Evolutionary conservation across 2,113 vertebrate genomes (phyloP), one percentile per base, ranked within the genome.

Genomic region (Phycodurus eques): DNA sequence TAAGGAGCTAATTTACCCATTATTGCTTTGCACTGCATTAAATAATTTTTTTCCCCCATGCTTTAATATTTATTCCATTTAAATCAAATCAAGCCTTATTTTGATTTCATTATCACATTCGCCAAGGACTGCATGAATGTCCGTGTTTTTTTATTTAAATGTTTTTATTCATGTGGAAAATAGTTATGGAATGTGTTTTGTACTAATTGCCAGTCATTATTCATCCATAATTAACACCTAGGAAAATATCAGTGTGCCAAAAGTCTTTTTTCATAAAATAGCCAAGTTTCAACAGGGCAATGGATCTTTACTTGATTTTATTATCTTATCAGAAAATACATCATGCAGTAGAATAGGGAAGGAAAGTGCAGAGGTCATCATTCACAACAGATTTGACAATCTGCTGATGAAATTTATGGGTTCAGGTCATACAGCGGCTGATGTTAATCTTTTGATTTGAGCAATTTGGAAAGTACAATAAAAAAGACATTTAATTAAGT

Each of bases 391-490:
- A 81, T 33, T 61, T 67, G 67, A 7, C 73, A 80, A 60, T 56
- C 19, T 22, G 27, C 73, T 39, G 44, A 74, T 77, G 71, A 72
- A 74, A 80, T 44, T 33, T 62, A 77, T 61, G 71, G 56, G 61
- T 57, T 33, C 64, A 67, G 86, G 63, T 85, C 72, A 81, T 43
- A 20, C 60, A 47, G 71, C 5, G 6, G 39, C 68, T 35, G 42
- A 70, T 70, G 47, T 83, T 82, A 83, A 87, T 84, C 83, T 74
- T 47, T 66, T 70, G 62, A 64, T 80, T 84, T 61, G 72, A 86
- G 73, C 76, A 56, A 12, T 84, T 77, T 78, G 67, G 78, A 82
- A 77, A 83, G 82, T 73, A 86, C 87, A 83, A 77, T 88, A 82
- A 87, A 80, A 78, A 74, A 59, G 20, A 49, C 64, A 75, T 70